A percentile compares a stretch with the other conserved stretches of the same genome.
Conservation (phyloP, 2,888 invertebrate genomes). For the Lepidocyrtinus sp. region DNA sequence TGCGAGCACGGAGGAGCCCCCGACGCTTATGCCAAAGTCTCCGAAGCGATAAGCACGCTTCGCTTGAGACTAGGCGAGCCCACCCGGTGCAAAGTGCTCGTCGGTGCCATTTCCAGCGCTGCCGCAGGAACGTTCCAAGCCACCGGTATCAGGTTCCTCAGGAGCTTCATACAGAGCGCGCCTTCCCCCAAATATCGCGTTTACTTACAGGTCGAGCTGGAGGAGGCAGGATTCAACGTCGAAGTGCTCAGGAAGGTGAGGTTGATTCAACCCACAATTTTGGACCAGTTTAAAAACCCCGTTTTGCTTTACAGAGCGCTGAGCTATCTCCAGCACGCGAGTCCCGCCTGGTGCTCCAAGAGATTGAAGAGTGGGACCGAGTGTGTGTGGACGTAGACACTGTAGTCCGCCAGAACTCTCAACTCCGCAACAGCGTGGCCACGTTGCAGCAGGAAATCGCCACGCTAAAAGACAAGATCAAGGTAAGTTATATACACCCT, state of each 20-base stretch:
- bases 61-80: conserved; percentile 92
- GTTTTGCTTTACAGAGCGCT: conserved; percentile 60
- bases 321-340: conserved; percentile 69
- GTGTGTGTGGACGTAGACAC: conserved; percentile 68
- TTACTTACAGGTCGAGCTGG: conserved; percentile 88
- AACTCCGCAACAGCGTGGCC: conserved; percentile 68
- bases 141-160: conserved; percentile 87
- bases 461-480: conserved; percentile 68
- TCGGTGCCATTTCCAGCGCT: conserved; percentile 75
- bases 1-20: conserved; percentile 80
- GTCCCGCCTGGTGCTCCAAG: conserved; percentile 66
- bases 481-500: conserved; percentile 62
- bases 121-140: conserved; percentile 76
- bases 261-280: not conserved
- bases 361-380: conserved; percentile 69
- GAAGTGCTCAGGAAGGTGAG: conserved; percentile 74
- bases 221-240: conserved; percentile 84
- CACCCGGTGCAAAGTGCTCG: conserved; percentile 90
- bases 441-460: conserved; percentile 70
- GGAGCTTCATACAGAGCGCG: conserved; percentile 78
- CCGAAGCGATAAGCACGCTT: conserved; percentile 91
- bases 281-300: not conserved
- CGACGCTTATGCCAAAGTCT: conserved; percentile 87
- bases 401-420: conserved; percentile 68
- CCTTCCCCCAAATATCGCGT: conserved; percentile 83